phyloP scores from a whole-genome alignment of 2,888 invertebrate genomes.

The Tachina lurida region DNA sequence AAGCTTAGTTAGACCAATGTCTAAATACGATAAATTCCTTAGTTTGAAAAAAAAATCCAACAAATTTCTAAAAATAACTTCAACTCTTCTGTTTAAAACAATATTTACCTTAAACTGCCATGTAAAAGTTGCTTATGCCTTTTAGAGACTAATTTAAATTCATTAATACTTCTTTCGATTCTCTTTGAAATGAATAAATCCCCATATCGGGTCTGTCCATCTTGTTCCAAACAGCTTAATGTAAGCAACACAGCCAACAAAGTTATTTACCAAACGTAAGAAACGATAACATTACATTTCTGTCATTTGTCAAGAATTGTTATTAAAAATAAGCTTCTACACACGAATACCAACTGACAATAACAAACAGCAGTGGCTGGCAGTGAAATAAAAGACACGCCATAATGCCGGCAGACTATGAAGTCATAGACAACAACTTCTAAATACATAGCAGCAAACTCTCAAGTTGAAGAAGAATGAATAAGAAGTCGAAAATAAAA shows the following conservation, averaged over 20 bases:
- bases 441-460: neutral
- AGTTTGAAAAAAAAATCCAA: neutral
- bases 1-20: neutral
- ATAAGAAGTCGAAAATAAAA: slow-evolving; percentile 33
- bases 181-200: slow-evolving; percentile 4
- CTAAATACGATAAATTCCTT: neutral
- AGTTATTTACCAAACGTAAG: slow-evolving; percentile 12
- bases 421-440: slow-evolving; percentile 46
- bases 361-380: slow-evolving; percentile 18
- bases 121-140: slow-evolving; percentile 35
- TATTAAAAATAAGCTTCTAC: slow-evolving; percentile 41
- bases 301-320: slow-evolving; percentile 65
- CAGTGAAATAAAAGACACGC: slow-evolving; percentile 40
- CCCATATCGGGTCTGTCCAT: slow-evolving; percentile 4
- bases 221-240: slow-evolving; percentile 37
- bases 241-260: slow-evolving; percentile 27
- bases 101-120: slow-evolving; percentile 21
- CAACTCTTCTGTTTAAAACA: slow-evolving; percentile 15
- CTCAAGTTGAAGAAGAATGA: slow-evolving; percentile 26
- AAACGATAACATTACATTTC: slow-evolving; percentile 56
- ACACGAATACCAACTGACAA: too few species aligned
- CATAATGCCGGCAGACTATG: slow-evolving; percentile 56
- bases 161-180: slow-evolving; percentile 11
- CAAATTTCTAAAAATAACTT: slow-evolving; percentile 31
- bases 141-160: slow-evolving; percentile 47